Base-by-base conservation (phyloP, 2,113 vertebrate genomes). In the Pseudorhombus dupliciocellatus region DNA sequence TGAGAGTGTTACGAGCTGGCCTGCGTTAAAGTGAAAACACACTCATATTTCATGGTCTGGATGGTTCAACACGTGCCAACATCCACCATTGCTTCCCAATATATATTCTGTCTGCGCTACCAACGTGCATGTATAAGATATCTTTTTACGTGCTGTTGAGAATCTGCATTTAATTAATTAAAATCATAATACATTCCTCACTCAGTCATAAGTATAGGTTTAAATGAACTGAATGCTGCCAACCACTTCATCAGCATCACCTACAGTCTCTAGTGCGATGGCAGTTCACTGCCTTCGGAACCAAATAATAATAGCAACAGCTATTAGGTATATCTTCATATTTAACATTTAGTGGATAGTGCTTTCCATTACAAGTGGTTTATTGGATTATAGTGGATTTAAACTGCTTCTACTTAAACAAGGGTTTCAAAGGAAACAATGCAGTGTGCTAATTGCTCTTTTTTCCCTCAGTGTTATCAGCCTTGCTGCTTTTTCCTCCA, bases 41-140 rank as follows among this genome's bases (percentile, higher is more conserved):
- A 25, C 16, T 52, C 7, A 68, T 58, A 63, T 73, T 67, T 73
- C 65, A 65, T 70, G 66, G 16, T 55, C 48, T 70, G 54, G 48
- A 50, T 65, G 30, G 64, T 70, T 80, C 26, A 37, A 54, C 37
- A 59, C 70, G 71, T 50, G 71, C 66, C 59, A 74, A 46, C 21
- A 20, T 60, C 54, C 59, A 50, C 7, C 31, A 46, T 62, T 31
- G 7, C 18, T 62, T 25, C 20, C n/a, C 15, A 11, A 11, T 37
- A 11, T 10, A 25, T 34, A 24, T 58, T 64, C 25, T 22, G 28
- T 21, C 10, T 6, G 24, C 21, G 21, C 10, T 8, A 69, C 21
- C 53, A 37, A 24, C 18, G 28, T 58, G 31, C 15, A 1, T 51
- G 40, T 52, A 57, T 22, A 26, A 57, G 8, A 51, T 16, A 51